These are phyloP conservation scores for Apodemia mormo DNA, from an alignment of 2,888 invertebrate species.

Conservation along the genomic window DNA sequence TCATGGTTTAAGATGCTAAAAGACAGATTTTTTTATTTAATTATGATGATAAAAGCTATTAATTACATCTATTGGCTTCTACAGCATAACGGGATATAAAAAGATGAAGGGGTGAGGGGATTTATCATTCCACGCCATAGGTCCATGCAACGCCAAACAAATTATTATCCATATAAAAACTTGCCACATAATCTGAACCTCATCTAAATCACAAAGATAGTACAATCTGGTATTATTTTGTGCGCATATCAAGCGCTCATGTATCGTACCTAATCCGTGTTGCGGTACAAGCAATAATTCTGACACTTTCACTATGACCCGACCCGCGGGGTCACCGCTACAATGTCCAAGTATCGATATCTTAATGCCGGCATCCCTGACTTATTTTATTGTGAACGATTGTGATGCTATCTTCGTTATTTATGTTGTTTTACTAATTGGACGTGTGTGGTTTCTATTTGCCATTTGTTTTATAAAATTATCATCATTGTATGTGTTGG, in stretches of 20 bases:
- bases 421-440: constrained; percentile 20
- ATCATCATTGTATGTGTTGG: not conserved
- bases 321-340: constrained; percentile 55
- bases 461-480: not conserved
- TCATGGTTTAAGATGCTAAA: no score
- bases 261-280: constrained; percentile 24
- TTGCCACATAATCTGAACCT: not conserved
- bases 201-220: not conserved
- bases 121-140: no score
- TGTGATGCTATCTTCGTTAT: constrained; percentile 21
- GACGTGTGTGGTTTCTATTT: constrained; percentile 11
- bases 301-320: constrained; percentile 60
- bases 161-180: not conserved
- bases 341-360: constrained; percentile 46
- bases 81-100: no score
- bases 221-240: constrained; percentile 19
- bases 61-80: no score
- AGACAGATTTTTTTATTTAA: no score
- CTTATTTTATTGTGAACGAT: constrained; percentile 15
- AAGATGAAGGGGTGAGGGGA: no score
- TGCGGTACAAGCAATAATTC: constrained; percentile 51
- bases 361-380: constrained; percentile 38
- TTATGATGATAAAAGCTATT: no score
- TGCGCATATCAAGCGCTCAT: constrained; percentile 12
- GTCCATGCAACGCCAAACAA: no score